Conservation (phyloP, 2,113 vertebrate species). For the Eolophus roseicapilla region DNA sequence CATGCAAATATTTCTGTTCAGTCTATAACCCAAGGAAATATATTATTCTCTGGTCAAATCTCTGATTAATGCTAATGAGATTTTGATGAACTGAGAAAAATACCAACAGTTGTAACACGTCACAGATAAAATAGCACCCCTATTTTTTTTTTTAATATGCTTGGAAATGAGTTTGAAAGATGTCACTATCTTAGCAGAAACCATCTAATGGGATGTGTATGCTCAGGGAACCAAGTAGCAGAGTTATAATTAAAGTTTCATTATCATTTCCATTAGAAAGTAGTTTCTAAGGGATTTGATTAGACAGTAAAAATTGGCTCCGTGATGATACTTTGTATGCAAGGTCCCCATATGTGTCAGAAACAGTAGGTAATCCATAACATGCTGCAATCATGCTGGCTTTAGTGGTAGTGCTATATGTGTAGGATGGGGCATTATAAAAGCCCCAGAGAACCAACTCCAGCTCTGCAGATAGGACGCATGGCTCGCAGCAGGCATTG, state of each 20-base stretch:
- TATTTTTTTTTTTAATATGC: background rate
- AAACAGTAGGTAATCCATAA: background rate
- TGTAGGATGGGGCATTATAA: background rate
- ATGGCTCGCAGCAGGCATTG: fast-evolving
- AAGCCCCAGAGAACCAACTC: background rate
- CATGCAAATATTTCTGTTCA: background rate
- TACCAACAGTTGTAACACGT: background rate
- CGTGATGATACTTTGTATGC: background rate
- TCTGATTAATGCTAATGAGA: background rate
- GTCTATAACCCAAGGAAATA: background rate
- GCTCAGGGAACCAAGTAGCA: conserved; percentile 51
- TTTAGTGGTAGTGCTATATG: background rate
- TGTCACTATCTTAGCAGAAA: conserved; percentile 54
- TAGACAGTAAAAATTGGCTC: background rate
- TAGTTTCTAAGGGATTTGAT: conserved; percentile 43
- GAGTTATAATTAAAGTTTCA: conserved; percentile 70
- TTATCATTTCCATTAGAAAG: conserved; percentile 67
- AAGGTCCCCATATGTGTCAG: background rate
- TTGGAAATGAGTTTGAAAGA: conserved; percentile 58
- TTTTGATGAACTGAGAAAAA: conserved; percentile 17
- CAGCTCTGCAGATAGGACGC: fast-evolving
- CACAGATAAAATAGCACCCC: conserved; percentile 7
- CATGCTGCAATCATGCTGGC: background rate
- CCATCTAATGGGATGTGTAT: conserved; percentile 57
- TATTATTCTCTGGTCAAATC: background rate